Evolutionary conservation across 2,888 invertebrate genomes (phyloP).

Genomic region (Sarcophaga carnaria): DNA sequence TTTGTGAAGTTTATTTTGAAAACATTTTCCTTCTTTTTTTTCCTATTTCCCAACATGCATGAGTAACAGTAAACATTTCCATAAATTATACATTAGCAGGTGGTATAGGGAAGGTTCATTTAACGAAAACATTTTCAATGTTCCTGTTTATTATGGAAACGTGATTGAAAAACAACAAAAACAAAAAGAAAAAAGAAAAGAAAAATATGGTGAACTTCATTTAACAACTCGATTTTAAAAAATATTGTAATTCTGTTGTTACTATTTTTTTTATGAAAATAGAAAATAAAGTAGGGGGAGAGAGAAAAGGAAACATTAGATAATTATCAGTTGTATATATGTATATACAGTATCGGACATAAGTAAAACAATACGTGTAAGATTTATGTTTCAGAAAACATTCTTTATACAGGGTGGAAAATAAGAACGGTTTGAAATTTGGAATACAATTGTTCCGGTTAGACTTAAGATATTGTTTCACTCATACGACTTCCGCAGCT

Average conservation of each 20-base stretch:
- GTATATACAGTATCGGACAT: neutral
- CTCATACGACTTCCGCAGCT: no score
- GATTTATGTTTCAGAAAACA: no score
- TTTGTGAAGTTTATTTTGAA: neutral
- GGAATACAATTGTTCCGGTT: no score
- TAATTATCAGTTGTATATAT: conserved; percentile 4
- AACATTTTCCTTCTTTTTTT: neutral
- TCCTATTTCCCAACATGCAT: neutral
- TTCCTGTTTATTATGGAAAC: conserved; percentile 17
- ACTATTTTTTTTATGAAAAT: neutral
- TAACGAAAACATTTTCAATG: conserved; percentile 25
- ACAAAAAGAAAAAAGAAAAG: neutral
- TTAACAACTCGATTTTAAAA: neutral
- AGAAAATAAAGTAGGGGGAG: neutral
- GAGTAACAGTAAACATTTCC: neutral
- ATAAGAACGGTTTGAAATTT: no score
- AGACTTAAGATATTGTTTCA: no score
- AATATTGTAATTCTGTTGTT: neutral
- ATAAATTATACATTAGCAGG: neutral
- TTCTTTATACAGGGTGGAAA: no score
- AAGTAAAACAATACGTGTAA: no score
- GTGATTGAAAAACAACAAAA: conserved; percentile 7
- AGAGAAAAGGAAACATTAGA: conserved; percentile 15
- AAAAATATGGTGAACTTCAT: neutral
- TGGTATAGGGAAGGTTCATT: conserved; percentile 18